phyloP scores from a whole-genome alignment of 2,113 vertebrate genomes.

The Antennarius striatus region DNA sequence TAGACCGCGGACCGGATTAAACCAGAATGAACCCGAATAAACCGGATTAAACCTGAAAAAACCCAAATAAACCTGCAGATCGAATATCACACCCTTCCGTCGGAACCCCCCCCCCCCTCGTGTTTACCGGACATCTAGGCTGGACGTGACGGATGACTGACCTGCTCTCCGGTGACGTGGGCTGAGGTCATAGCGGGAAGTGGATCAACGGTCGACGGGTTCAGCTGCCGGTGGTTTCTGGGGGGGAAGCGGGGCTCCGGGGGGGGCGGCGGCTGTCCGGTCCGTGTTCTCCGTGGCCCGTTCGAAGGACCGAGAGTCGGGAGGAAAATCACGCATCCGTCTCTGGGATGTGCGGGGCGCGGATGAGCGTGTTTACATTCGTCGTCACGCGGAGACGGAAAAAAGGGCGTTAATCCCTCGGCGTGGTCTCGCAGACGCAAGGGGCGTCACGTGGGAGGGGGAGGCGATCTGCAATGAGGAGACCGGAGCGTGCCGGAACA shows the following conservation, averaged over 20 bases:
- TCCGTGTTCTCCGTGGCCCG: too few relatives aligned
- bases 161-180: slow-evolving; percentile 71
- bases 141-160: slow-evolving; percentile 53
- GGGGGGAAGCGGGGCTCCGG: slow-evolving; percentile 53
- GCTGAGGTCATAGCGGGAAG: slow-evolving; percentile 63
- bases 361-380: slow-evolving; percentile 51
- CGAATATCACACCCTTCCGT: too few relatives aligned
- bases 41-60: too few relatives aligned
- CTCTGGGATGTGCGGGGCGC: neutral
- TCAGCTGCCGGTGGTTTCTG: slow-evolving; percentile 69
- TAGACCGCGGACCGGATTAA: too few relatives aligned
- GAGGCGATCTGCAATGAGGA: slow-evolving; percentile 7
- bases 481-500: slow-evolving; percentile 43
- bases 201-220: slow-evolving; percentile 40
- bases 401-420: slow-evolving; percentile 8
- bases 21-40: too few relatives aligned
- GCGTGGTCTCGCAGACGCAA: slow-evolving; percentile 32
- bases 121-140: too few relatives aligned
- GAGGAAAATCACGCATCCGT: slow-evolving; percentile 20
- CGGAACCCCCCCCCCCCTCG: too few relatives aligned
- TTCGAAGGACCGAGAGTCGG: neutral
- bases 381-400: neutral
- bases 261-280: too few relatives aligned
- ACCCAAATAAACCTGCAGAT: too few relatives aligned
- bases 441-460: slow-evolving; percentile 16